Base-by-base conservation (phyloP, 1,140 invertebrate species). In the Eurosta solidaginis region DNA sequence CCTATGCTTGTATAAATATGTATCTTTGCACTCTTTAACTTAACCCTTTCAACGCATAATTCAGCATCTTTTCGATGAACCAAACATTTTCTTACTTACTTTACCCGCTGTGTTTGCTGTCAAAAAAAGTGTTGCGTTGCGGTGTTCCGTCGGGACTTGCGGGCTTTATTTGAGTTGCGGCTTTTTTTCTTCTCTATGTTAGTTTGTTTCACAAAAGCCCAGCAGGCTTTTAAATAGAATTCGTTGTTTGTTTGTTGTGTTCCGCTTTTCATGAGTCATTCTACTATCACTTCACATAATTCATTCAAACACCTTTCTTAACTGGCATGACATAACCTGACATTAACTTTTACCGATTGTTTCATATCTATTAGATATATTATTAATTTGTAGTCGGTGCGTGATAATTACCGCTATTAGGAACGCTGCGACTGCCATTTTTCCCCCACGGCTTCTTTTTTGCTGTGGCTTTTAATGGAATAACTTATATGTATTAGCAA, bases 371-470 rank as follows among this genome's bases (percentile, higher is more conserved):
- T 68, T 68, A 40, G 59, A 68, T 68, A 68, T n/a, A 20, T 40
- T n/a, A 68, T 27, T 68, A 68, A 68, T 68, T 68, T 68, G 59
- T 68, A 68, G 59, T 33, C 59, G 59, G 59, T 68, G 59, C 59
- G 59, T 68, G 59, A 68, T 68, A 68, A 68, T 68, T 68, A 68
- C 59, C 59, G 33, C 59, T 68, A 68, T 68, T 68, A 68, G 59
- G 17, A 40, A n/a, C 59, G 59, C 59, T 68, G 59, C 33, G 59
- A 33, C 20, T 68, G 59, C 59, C 27, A 36, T 33, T 68, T 68
- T 40, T 68, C 22, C 40, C n/a, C n/a, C n/a, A n/a, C n/a, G n/a
- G n/a, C n/a, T 68, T 40, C 14, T 29, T 33, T 2, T 17, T 10
- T 68, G 33, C 10, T n/a, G n/a, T n/a, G n/a, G n/a, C n/a, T n/a